Evolutionary conservation across 2,888 invertebrate genomes (phyloP), one percentile per base, ranked within the genome.

Genomic region (Cyaniris semiargus): DNA sequence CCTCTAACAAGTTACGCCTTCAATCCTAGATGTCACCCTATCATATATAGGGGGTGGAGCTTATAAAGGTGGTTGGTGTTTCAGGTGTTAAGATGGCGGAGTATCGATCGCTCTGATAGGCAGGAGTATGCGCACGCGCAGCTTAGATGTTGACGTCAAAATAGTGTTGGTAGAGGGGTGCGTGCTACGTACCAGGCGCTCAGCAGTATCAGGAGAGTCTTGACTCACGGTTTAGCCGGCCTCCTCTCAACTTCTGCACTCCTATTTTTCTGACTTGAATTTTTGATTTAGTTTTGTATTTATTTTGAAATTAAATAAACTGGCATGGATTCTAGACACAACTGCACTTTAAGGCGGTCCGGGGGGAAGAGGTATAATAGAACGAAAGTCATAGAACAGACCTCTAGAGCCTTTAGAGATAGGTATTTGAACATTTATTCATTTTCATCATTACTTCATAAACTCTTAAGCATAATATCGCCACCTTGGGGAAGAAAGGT

Each of bases 281-380:
- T 71, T 34, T 71, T 34, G 38, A 18, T 44, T 71, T 31, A 1
- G 13, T 18, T 71, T 31, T 34, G 8, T 15, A n/a, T 34, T 31
- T 38, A 34, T 34, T 31, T 70, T 70, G 1, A 18, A n/a, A 56
- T 18, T 6, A 34, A 34, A 31, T 70, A 70, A 31, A 70, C 18
- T 70, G 3, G 27, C 15, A 7, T 70, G 27, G 18, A 70, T 31
- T 1, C 6, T 6, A 31, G 31, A 18, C 74, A 77, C 78, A 77
- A 76, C 23, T 75, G 44, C 79, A 71, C 77, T 70, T 31, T 76
- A 74, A 70, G 75, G 79, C 48, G 76, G 70, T 79, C 79, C 79
- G 76, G 74, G 76, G 77, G 77, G 76, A 77, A 78, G 76, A 72
- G 76, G n/a, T n/a, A n/a, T n/a, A n/a, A n/a, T n/a, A n/a, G n/a